Base-by-base conservation (phyloP, 2,113 vertebrate genomes). In the Motacilla tschutschensis region DNA sequence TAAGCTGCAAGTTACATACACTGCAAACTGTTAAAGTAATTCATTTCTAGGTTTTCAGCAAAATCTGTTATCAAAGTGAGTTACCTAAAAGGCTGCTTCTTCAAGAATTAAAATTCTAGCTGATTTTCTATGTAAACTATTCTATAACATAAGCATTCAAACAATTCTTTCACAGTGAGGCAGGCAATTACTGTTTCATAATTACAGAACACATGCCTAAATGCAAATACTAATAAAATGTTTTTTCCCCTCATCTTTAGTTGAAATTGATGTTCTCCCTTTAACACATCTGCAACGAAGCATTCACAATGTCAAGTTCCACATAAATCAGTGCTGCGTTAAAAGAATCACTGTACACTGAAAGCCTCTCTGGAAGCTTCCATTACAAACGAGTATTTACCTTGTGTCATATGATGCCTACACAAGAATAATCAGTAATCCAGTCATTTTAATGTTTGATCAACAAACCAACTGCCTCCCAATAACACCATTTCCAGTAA, bases 281-380 rank as follows among this genome's bases (percentile, higher is more conserved):
- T 58, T 67, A 73, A 73, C 16, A 51, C 36, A 67, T 7, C 46
- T 71, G 12, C 48, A 73, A 53, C 0, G 0, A 50, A 48, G 47
- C 28, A 58, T 6, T 57, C 12, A 21, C 38, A 35, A 8, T 22
- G 17, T 17, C 71, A 79, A 11, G 15, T 79, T 26, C 29, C 67
- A 82, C 66, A 82, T 28, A 83, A 79, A 83, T 43, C 59, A 12
- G 14, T 17, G 38, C 55, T 38, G 6, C 18, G 38, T 64, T 72
- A 41, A n/a, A 79, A 77, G 64, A 73, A 59, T 20, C 69, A 64
- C 1, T 41, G 44, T 70, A 55, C 20, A 40, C 60, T 13, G 33
- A 82, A 89, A 85, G 55, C 36, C 33, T 48, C 47, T 82, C 79
- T 87, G 44, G 87, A 93, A 88, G 57, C 53, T 90, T 89, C 85